These are phyloP conservation scores for Drosophila teissieri DNA, from an alignment of 1,140 invertebrate genomes.

Conservation along the genomic window DNA sequence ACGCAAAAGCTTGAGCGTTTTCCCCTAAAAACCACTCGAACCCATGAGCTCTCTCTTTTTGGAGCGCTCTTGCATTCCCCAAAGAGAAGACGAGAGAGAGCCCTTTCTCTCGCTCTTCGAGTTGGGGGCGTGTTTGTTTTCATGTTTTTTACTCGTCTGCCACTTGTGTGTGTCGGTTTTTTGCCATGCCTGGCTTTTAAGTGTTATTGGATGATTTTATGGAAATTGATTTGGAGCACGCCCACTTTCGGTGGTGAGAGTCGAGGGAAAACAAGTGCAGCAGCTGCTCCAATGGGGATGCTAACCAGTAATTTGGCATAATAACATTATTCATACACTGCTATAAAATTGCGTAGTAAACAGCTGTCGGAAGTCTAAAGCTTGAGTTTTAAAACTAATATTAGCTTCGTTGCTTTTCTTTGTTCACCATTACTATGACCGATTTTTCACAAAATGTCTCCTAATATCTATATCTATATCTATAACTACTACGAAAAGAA, in stretches of 20 bases:
- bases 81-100: too few relatives aligned
- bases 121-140: constrained; percentile 79
- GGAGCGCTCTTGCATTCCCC: constrained; percentile 16
- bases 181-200: constrained; percentile 54
- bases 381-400: neutral
- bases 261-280: constrained; percentile 55
- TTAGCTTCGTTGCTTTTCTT: too few relatives aligned
- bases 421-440: too few relatives aligned
- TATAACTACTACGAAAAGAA: too few relatives aligned
- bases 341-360: constrained; percentile 1
- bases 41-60: constrained; percentile 40
- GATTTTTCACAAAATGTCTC: too few relatives aligned
- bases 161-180: constrained; percentile 28
- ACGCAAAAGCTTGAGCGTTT: constrained; percentile 31
- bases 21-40: constrained; percentile 48
- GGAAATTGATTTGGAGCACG: constrained; percentile 76
- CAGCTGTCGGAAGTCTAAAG: neutral
- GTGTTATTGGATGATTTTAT: constrained; percentile 81
- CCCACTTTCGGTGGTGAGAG: constrained; percentile 44
- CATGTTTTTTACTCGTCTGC: constrained; percentile 60
- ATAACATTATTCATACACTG: constrained; percentile 53
- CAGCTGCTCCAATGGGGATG: constrained; percentile 37
- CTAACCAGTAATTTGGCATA: constrained; percentile 50
- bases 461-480: neutral
- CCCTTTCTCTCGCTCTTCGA: constrained; percentile 17